Conservation (phyloP, 2,888 invertebrate genomes). For the Brenthis ino region DNA sequence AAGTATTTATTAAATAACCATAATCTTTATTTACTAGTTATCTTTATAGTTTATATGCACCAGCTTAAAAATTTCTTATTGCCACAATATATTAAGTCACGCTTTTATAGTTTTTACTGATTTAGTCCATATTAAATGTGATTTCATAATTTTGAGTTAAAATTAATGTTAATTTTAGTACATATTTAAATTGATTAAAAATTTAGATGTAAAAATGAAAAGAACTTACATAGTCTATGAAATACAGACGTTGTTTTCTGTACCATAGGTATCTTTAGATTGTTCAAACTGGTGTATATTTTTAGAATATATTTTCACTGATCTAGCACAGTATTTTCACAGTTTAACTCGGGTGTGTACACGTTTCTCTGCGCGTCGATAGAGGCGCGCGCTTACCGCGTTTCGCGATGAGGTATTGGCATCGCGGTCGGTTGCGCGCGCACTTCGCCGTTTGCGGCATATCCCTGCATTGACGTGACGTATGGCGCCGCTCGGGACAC, state of each 20-base stretch:
- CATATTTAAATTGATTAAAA: background rate
- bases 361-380: slow-evolving; percentile 59
- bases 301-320: slow-evolving; percentile 32
- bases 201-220: slow-evolving; percentile 5
- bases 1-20: too few species aligned
- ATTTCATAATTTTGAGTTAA: too few species aligned
- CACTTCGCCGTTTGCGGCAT: slow-evolving; percentile 57
- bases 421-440: slow-evolving; percentile 45
- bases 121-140: too few species aligned
- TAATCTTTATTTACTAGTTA: too few species aligned
- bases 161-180: too few species aligned
- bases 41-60: too few species aligned
- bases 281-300: slow-evolving; percentile 10
- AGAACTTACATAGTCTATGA: slow-evolving; percentile 11
- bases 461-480: slow-evolving; percentile 49
- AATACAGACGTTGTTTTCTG: slow-evolving; percentile 4
- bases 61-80: too few species aligned
- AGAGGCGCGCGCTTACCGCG: slow-evolving; percentile 61
- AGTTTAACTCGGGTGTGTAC: slow-evolving; percentile 53
- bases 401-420: slow-evolving; percentile 63
- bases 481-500: slow-evolving; percentile 27
- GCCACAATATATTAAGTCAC: too few species aligned
- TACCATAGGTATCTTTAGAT: slow-evolving; percentile 8
- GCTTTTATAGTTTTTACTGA: too few species aligned
- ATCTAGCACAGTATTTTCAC: slow-evolving; percentile 42